These are phyloP conservation scores for Metalampra italica DNA, from an alignment of 2,888 invertebrate genomes.

Conservation along the genomic window DNA sequence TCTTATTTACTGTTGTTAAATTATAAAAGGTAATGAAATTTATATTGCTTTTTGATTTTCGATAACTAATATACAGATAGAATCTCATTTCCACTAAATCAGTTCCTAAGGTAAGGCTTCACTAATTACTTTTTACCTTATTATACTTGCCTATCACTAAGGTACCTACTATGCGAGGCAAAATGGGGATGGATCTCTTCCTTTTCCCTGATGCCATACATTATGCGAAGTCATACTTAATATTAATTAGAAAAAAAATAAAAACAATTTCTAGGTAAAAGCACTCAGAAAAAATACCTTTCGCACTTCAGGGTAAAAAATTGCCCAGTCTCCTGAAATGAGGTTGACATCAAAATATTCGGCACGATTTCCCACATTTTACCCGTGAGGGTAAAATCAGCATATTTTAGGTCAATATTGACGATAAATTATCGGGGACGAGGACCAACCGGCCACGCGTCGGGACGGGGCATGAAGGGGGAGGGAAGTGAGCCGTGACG, in stretches of 20 bases:
- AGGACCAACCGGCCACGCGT: conserved; percentile 12
- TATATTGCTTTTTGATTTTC: background rate
- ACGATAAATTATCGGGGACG: conserved; percentile 21
- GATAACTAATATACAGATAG: background rate
- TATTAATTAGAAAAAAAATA: too few species aligned
- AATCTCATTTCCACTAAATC: too few species aligned
- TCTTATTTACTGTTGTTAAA: background rate
- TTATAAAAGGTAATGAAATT: background rate
- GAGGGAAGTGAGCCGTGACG: conserved; percentile 23
- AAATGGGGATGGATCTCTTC: too few species aligned
- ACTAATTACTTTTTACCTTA: too few species aligned
- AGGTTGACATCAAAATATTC: conserved; percentile 5
- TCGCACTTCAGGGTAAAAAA: background rate
- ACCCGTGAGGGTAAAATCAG: conserved; percentile 13
- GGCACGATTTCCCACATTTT: conserved; percentile 1
- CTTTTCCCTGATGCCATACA: too few species aligned
- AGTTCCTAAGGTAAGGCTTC: too few species aligned
- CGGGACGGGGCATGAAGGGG: background rate
- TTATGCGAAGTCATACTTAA: too few species aligned
- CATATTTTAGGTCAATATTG: conserved; percentile 25
- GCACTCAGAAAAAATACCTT: background rate
- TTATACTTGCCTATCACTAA: too few species aligned
- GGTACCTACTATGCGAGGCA: too few species aligned
- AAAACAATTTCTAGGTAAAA: too few species aligned
- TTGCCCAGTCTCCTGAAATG: conserved; percentile 1